A percentile compares a stretch with the other conserved stretches of the same genome.
Evolutionary conservation across 2,113 vertebrate genomes (phyloP).

Genomic region (Vireo altiloquus): DNA sequence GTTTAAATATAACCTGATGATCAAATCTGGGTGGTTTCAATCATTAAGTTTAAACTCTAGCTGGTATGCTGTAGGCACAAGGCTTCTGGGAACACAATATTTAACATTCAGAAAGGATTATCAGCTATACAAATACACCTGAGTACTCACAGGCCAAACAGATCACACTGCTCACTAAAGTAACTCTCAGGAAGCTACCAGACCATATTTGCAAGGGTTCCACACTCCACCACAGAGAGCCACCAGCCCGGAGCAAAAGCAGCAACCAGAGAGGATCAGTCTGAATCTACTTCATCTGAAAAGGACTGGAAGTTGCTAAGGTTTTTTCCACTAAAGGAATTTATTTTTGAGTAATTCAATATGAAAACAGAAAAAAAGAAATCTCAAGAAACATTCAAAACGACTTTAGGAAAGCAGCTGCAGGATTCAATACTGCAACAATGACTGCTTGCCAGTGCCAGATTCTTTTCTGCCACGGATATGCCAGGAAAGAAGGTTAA

Average conservation of each 20-base stretch:
- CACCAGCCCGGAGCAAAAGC: neutral
- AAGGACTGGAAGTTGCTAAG: neutral
- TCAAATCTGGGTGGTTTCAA: neutral
- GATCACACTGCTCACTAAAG: neutral
- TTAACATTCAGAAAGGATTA: neutral
- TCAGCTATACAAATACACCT: neutral
- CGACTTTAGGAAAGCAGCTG: neutral
- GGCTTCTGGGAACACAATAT: neutral
- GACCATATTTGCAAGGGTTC: neutral
- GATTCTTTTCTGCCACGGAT: neutral
- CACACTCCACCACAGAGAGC: neutral
- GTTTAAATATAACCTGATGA: neutral
- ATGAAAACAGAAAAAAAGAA: neutral
- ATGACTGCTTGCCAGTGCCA: neutral
- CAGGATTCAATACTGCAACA: neutral
- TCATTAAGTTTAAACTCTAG: neutral
- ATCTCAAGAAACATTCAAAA: neutral
- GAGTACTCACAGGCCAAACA: neutral
- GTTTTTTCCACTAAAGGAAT: neutral
- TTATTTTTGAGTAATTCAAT: neutral
- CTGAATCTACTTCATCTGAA: neutral
- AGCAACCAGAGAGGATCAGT: neutral
- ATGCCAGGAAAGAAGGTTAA: constrained; percentile 1
- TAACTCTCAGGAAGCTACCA: neutral
- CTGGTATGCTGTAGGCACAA: neutral